Percentiles rank a stretch among this genome's conserved stretches.
These are phyloP conservation scores for Labeo calbasu DNA, from an alignment of 2,797 vertebrate species.

Conservation along the genomic window DNA sequence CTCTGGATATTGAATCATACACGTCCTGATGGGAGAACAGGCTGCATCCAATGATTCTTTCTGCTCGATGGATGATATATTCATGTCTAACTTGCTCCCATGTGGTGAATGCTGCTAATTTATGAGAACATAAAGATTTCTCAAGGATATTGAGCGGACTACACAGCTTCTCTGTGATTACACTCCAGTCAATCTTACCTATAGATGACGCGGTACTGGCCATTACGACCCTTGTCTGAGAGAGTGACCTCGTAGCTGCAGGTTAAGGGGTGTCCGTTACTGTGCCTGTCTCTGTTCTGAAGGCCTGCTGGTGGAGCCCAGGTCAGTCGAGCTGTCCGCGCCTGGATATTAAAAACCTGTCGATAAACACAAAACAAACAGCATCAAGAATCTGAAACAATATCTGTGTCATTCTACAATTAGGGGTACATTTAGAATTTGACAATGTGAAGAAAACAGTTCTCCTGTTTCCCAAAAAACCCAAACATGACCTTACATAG, in stretches of 20 bases:
- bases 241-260: constrained; percentile 94
- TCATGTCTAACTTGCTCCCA: background rate
- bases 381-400: background rate
- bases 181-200: constrained; percentile 77
- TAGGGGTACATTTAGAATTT: no score
- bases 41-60: constrained; percentile 4
- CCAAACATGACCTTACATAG: no score
- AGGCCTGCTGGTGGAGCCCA: constrained; percentile 90
- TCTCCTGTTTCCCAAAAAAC: no score
- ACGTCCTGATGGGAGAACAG: constrained; percentile 28
- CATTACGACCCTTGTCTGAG: constrained; percentile 94
- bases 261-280: constrained; percentile 85
- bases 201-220: constrained; percentile 94
- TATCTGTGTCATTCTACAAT: no score
- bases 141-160: background rate
- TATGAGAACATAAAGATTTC: background rate
- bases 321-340: constrained; percentile 85
- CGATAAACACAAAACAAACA: constrained; percentile 5
- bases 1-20: constrained; percentile 36
- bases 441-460: no score
- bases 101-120: constrained; percentile 9
- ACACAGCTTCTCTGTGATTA: constrained; percentile 10
- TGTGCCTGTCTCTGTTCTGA: constrained; percentile 83
- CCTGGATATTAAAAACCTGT: constrained; percentile 91
- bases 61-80: constrained; percentile 6